Evolutionary conservation across 2,113 vertebrate species (phyloP).

Genomic region (Bothrops jararaca): DNA sequence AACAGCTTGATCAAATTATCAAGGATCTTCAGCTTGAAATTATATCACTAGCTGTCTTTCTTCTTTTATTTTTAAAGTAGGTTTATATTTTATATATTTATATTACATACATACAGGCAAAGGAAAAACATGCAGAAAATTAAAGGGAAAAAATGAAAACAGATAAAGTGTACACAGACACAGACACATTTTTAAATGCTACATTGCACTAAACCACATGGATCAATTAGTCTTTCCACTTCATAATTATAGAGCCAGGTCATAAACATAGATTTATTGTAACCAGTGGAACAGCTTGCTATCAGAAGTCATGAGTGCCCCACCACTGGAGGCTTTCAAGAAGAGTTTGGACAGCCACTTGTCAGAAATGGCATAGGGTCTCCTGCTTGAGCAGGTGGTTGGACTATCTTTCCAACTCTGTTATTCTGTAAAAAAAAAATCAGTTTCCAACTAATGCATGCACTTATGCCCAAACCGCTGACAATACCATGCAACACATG

Average conservation of each 20-base stretch:
- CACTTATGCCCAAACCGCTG: too few relatives aligned
- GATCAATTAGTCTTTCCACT: neutral
- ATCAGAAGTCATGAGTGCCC: too few relatives aligned
- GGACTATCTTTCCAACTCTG: too few relatives aligned
- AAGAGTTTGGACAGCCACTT: too few relatives aligned
- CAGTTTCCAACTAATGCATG: neutral
- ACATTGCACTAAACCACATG: neutral
- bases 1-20: neutral
- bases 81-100: neutral
- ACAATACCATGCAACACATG: too few relatives aligned
- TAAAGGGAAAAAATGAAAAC: neutral
- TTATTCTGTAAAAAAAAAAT: neutral
- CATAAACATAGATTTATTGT: neutral
- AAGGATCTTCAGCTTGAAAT: neutral
- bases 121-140: neutral
- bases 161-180: neutral
- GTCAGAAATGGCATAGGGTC: too few relatives aligned
- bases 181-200: neutral
- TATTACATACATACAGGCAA: neutral
- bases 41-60: neutral
- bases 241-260: neutral
- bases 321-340: too few relatives aligned
- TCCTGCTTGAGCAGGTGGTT: too few relatives aligned
- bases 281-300: too few relatives aligned
- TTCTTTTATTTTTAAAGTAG: neutral